Base-by-base conservation (phyloP, 2,888 invertebrate species). In the Chouioia cunea region DNA sequence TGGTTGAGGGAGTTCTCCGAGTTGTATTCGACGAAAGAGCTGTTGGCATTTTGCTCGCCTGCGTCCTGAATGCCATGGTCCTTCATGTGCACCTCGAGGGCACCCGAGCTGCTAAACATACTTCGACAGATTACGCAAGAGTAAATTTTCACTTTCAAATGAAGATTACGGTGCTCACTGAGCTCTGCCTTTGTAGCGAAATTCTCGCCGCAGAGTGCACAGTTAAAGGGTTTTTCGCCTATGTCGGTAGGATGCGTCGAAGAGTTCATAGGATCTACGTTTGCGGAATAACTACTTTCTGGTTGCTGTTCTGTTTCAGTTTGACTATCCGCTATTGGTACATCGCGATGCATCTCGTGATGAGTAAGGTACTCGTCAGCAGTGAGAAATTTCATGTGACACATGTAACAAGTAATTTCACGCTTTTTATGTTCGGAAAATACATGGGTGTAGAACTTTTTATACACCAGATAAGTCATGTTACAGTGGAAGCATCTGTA, bases 121-220 rank as follows among this genome's bases (percentile, higher is more conserved):
- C 89, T 89, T 1, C 88, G 82, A 73, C 90, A 90, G 23, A 89
- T 82, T 22, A 87, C 89, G 76, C 90, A 90, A 0, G 90, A 89
- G 74, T 90, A 91, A 59, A 91, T 82, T 77, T 91, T 92, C 2
- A 91, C 88, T 76, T 91, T 89, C 74, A 91, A 86, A 80, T 92
- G 92, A 4, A 89, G 88, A 77, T 89, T 91, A 73, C 90, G 88
- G 78, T 92, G 92, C 77, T 91, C 91, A 0, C 89, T 89, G 2
- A 91, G 85, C 75, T 91, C 91, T 0, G 87, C 87, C 23, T 89
- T 88, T 4, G 90, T 88, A 59, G 88, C 82, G 82, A 91, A 91
- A 63, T 89, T 88, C 79, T 90, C 89, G 16, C 89, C 89, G 76
- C 92, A 92, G 59, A 91, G 89, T 15, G 88, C 88, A 71, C 91